phyloP scores from a whole-genome alignment of 2,888 invertebrate species.

The Rhopalosiphum nymphaeae region DNA sequence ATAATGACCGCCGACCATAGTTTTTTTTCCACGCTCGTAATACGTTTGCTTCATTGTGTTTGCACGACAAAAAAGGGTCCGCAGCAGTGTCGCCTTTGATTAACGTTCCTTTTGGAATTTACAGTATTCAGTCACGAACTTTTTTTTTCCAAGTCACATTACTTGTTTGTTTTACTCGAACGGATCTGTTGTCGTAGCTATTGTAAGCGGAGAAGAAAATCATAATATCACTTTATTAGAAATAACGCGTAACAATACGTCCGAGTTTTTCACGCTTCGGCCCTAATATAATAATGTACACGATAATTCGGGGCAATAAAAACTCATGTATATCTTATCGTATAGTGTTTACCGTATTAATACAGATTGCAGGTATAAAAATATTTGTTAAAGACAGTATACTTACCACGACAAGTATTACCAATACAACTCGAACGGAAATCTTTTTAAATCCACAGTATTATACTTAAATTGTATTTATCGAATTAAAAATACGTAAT shows the following conservation, averaged over 20 bases:
- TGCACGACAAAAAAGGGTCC: constrained; percentile 5
- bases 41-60: constrained; percentile 40
- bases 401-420: neutral
- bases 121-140: constrained; percentile 12
- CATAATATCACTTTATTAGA: neutral
- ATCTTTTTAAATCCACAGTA: neutral
- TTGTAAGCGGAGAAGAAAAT: neutral
- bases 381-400: neutral
- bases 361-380: neutral
- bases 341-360: no score
- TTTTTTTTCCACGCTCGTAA: neutral
- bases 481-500: neutral
- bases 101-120: constrained; percentile 11
- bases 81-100: constrained; percentile 15
- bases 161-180: neutral
- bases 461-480: neutral
- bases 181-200: neutral
- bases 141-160: neutral
- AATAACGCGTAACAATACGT: neutral
- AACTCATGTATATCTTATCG: neutral
- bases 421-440: neutral
- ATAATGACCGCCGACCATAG: constrained; percentile 16
- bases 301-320: neutral
- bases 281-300: neutral
- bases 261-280: neutral